phyloP scores from a whole-genome alignment of 37 sponge, comb jelly and placozoan genomes.

The Axinella damicornis region DNA sequence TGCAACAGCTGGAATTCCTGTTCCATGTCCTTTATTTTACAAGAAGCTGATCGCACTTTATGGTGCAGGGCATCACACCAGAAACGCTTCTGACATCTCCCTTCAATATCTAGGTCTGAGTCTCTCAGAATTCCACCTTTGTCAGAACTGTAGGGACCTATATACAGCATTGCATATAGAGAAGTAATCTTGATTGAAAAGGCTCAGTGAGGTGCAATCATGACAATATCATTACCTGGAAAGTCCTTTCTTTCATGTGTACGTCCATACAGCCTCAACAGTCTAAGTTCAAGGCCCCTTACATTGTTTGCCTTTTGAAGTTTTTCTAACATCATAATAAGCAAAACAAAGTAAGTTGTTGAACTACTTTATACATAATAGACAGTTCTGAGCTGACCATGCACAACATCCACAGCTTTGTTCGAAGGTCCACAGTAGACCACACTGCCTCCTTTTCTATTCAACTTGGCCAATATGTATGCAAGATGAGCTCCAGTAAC shows the following conservation, averaged over 20 bases:
- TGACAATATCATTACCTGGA: background rate
- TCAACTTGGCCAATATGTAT: slow-evolving; percentile 33
- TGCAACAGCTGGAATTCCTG: background rate
- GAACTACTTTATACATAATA: slow-evolving; percentile 43
- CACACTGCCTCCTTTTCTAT: slow-evolving; percentile 29
- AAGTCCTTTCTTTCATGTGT: slow-evolving; percentile 29
- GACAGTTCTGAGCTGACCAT: slow-evolving; percentile 53
- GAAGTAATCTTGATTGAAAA: too few species aligned
- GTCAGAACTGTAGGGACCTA: too few species aligned
- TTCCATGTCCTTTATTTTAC: background rate
- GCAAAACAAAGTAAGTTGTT: too few species aligned
- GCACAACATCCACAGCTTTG: slow-evolving; percentile 67
- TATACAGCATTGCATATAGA: too few species aligned
- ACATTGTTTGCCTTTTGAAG: slow-evolving; percentile 5
- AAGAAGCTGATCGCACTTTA: background rate
- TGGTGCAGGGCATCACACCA: slow-evolving; percentile 14
- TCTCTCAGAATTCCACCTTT: background rate
- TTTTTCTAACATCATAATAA: too few species aligned
- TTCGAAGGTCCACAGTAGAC: slow-evolving; percentile 71
- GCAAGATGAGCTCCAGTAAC: slow-evolving; percentile 67
- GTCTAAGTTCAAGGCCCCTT: slow-evolving; percentile 28
- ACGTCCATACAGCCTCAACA: slow-evolving; percentile 48
- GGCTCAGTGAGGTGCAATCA: too few species aligned
- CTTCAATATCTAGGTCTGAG: background rate
- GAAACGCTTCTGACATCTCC: background rate